Evolutionary conservation across 2,113 vertebrate genomes (phyloP).

Genomic region (Entomyzon cyanotis): DNA sequence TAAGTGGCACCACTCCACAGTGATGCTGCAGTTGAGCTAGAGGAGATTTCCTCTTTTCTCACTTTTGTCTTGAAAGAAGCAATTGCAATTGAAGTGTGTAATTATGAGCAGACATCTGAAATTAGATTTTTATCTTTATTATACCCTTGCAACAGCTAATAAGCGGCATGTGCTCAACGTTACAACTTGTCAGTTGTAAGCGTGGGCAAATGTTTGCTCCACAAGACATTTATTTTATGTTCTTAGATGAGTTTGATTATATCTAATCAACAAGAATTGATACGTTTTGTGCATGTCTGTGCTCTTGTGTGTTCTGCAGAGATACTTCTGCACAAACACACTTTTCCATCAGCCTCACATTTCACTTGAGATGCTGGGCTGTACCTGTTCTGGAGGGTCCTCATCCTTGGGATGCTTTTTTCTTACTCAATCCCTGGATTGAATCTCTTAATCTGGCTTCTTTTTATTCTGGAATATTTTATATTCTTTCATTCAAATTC

Average conservation of each 20-base stretch:
- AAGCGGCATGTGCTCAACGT: not conserved
- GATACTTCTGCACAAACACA: not conserved
- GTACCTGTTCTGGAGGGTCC: not conserved
- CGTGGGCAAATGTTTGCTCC: not conserved
- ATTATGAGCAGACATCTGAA: not conserved
- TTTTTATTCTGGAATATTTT: not conserved
- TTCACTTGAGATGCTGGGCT: not conserved
- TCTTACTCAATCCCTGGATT: not conserved
- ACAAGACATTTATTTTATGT: not conserved
- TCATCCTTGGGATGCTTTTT: not conserved
- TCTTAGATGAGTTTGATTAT: not conserved
- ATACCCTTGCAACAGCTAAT: not conserved
- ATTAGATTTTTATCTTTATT: not conserved
- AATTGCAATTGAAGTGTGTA: not conserved
- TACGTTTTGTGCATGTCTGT: not conserved
- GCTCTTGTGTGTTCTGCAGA: not conserved
- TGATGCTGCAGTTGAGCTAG: not conserved
- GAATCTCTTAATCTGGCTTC: not conserved
- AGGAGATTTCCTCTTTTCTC: not conserved
- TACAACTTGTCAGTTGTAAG: not conserved
- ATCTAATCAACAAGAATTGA: not conserved
- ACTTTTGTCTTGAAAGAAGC: not conserved
- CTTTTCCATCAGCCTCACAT: not conserved
- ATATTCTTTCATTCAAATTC: not conserved
- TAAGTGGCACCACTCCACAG: slow-evolving; percentile 47